Conservation (phyloP, 1,140 invertebrate species). For the Meloidogyne hapla region DNA sequence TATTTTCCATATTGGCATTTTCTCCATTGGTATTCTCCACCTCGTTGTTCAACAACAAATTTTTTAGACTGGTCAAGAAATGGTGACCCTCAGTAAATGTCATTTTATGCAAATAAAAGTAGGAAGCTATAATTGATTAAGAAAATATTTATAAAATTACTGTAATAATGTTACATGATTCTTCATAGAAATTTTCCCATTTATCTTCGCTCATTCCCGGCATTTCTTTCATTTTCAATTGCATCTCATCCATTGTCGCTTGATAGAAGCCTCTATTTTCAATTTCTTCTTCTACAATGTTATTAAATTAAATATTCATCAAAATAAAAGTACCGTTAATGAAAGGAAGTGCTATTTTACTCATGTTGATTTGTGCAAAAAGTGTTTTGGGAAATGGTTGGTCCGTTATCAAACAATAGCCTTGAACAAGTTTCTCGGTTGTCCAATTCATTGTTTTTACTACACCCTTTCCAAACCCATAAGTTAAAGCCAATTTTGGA, state of each 20-base stretch:
- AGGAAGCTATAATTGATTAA: not conserved
- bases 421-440: not conserved
- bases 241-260: not conserved
- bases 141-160: not conserved
- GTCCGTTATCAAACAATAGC: not conserved
- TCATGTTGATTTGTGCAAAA: not conserved
- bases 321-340: not conserved
- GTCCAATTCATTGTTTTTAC: not conserved
- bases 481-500: not conserved
- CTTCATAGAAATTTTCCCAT: not conserved
- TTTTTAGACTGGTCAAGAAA: not conserved
- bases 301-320: not conserved
- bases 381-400: not conserved
- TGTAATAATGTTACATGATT: not conserved
- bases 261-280: not conserved
- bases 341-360: not conserved
- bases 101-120: not conserved
- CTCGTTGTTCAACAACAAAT: not conserved
- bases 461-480: not conserved
- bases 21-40: not conserved
- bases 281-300: not conserved
- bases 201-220: not conserved
- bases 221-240: not conserved
- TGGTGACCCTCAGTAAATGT: not conserved
- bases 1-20: no score